Conservation (phyloP, 35 echinoderm and acorn worm genomes). For the Strongylocentrotus purpuratus region DNA sequence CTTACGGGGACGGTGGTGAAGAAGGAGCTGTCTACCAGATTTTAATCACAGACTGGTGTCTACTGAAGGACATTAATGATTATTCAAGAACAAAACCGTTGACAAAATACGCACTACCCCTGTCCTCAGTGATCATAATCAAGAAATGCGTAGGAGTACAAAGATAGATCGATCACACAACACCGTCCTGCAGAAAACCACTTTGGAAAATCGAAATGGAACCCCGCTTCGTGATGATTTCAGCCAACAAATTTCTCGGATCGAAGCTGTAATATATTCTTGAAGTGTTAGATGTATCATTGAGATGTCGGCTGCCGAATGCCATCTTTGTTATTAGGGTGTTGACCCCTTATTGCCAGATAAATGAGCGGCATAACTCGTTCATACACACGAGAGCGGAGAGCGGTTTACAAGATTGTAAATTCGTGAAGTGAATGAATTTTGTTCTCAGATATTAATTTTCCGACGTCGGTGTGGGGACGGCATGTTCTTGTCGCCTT, state of each 20-base stretch:
- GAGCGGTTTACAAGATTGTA: background rate
- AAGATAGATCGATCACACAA: background rate
- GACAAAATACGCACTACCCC: background rate
- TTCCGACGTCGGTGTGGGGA: background rate
- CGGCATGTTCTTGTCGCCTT: background rate
- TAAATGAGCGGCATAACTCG: background rate
- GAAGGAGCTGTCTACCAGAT: background rate
- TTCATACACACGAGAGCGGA: background rate
- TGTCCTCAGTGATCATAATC: background rate
- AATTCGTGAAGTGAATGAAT: constrained; percentile 4
- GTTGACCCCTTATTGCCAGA: background rate
- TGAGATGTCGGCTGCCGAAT: constrained; percentile 1
- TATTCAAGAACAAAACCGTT: background rate
- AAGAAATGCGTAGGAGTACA: background rate
- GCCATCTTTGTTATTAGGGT: background rate
- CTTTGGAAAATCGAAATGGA: background rate
- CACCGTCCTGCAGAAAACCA: background rate
- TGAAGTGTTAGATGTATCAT: background rate
- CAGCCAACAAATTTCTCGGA: background rate
- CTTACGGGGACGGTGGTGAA: background rate
- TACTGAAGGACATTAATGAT: background rate
- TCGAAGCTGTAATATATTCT: constrained; percentile 1
- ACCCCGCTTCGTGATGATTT: background rate
- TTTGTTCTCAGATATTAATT: constrained; percentile 12
- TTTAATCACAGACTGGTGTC: background rate